phyloP scores from a whole-genome alignment of 2,888 invertebrate species.

The Dicranocentrus wangi region DNA sequence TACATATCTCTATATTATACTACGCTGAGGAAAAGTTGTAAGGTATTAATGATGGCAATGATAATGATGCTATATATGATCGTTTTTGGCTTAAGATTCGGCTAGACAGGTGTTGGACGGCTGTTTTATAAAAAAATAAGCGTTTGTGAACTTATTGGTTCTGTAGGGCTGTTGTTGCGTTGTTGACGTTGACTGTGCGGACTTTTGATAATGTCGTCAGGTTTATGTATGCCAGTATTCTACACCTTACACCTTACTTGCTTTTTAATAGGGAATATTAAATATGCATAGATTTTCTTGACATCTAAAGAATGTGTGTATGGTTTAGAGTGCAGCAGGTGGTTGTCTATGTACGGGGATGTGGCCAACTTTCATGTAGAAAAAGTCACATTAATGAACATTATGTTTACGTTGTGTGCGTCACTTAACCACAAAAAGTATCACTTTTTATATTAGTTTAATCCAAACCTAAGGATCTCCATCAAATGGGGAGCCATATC shows the following conservation, averaged over 20 bases:
- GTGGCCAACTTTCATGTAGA: slow-evolving; percentile 3
- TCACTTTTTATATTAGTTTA: too few relatives aligned
- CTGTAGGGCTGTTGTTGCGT: slow-evolving; percentile 8
- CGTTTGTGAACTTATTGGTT: slow-evolving; percentile 39
- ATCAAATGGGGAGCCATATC: too few relatives aligned
- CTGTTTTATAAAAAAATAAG: slow-evolving; percentile 19
- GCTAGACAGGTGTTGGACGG: slow-evolving; percentile 59
- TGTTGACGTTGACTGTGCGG: neutral
- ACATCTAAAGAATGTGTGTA: neutral
- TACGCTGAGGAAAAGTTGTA: slow-evolving; percentile 2
- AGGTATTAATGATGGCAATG: slow-evolving; percentile 8
- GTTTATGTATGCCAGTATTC: neutral
- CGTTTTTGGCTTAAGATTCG: slow-evolving; percentile 43
- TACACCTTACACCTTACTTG: neutral
- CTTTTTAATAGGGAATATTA: too few relatives aligned
- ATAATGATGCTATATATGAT: slow-evolving; percentile 1
- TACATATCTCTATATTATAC: too few relatives aligned
- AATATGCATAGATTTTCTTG: slow-evolving; percentile 39
- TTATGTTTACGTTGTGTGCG: neutral
- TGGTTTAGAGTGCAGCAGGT: slow-evolving; percentile 29
- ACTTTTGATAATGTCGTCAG: too few relatives aligned
- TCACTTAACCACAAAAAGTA: too few relatives aligned
- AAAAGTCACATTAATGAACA: neutral
- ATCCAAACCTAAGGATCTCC: too few relatives aligned
- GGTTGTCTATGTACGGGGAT: slow-evolving; percentile 26